phyloP scores from a whole-genome alignment of 1,140 invertebrate species.

The Leptinotarsa lineolata region DNA sequence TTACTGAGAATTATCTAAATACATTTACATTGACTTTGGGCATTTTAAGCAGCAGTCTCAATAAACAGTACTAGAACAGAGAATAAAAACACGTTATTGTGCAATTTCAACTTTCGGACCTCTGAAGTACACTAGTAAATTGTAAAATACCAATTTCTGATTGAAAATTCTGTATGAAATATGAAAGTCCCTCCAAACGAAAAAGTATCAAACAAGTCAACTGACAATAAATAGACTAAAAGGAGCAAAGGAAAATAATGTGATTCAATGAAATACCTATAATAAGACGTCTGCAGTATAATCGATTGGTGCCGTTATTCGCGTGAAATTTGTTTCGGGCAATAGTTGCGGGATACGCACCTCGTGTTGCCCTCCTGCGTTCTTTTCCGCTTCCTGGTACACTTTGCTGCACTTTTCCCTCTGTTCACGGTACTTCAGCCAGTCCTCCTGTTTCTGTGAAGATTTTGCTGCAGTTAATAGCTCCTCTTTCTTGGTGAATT shows the following conservation, averaged over 20 bases:
- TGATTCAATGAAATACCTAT: conserved; percentile 52
- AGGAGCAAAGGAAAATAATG: conserved; percentile 27
- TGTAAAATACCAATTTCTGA: too few relatives aligned
- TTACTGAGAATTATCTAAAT: too few relatives aligned
- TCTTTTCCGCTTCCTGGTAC: conserved; percentile 50
- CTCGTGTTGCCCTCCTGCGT: conserved; percentile 56
- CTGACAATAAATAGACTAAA: conserved; percentile 25
- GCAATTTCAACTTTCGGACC: too few relatives aligned
- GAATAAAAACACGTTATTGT: too few relatives aligned
- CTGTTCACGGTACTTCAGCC: conserved; percentile 52
- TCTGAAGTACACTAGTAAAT: too few relatives aligned
- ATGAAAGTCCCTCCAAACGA: too few relatives aligned
- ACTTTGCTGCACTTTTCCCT: conserved; percentile 53
- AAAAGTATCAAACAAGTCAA: background rate
- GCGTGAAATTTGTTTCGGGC: conserved; percentile 51
- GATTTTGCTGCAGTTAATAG: conserved; percentile 49
- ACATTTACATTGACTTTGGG: too few relatives aligned
- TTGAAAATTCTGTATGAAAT: too few relatives aligned
- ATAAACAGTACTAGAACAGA: too few relatives aligned
- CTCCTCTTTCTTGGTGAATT: conserved; percentile 53
- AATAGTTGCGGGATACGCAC: conserved; percentile 56
- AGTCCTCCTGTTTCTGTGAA: conserved; percentile 50
- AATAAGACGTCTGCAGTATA: conserved; percentile 55
- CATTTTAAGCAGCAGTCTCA: too few relatives aligned
- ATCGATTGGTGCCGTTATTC: conserved; percentile 54